phyloP scores from a whole-genome alignment of 2,113 vertebrate species.

The Lanius collurio region DNA sequence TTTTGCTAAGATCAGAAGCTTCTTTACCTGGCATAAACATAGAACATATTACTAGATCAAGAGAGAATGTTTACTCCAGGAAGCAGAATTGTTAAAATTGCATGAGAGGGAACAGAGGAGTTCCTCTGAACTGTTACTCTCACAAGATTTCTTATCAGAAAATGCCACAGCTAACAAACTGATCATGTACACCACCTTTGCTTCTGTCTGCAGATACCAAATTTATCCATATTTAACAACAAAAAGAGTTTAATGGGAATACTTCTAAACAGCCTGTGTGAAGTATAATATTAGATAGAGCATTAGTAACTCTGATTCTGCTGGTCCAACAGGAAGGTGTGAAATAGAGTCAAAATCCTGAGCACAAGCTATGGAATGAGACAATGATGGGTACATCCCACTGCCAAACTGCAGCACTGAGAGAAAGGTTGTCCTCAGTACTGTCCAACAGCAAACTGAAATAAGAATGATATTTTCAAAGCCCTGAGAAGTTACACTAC shows the following conservation, averaged over 20 bases:
- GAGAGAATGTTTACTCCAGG: not conserved
- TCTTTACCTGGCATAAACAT: not conserved
- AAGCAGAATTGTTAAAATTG: not conserved
- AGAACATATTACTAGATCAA: not conserved
- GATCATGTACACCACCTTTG: not conserved
- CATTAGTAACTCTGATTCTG: not conserved
- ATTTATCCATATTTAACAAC: not conserved
- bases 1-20: not conserved
- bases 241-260: not conserved
- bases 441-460: not conserved
- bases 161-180: not conserved
- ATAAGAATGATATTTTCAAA: not conserved
- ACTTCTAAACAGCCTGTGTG: not conserved
- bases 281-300: not conserved
- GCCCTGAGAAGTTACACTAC: not conserved
- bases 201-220: not conserved
- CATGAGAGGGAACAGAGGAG: not conserved
- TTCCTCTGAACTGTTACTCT: not conserved
- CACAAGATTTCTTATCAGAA: not conserved
- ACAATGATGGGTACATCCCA: rapidly evolving
- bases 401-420: not conserved
- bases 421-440: not conserved
- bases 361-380: not conserved
- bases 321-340: not conserved
- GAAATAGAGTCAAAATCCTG: not conserved